Percentiles rank a stretch among this genome's conserved stretches.
Evolutionary conservation across 2,888 invertebrate genomes (phyloP).

Genomic region (Geophilus truncorum): DNA sequence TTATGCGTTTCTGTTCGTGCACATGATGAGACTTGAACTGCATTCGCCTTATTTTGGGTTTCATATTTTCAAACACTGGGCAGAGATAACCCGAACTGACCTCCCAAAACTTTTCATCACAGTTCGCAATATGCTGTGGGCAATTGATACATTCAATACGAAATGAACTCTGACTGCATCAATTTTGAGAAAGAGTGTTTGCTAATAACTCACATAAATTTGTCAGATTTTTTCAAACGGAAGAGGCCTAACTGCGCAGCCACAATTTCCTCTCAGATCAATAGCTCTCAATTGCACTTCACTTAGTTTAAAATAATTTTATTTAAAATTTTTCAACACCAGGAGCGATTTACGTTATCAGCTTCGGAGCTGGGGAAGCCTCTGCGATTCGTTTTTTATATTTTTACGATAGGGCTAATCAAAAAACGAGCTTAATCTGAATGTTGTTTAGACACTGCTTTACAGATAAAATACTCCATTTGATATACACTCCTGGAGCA

Average conservation of each 20-base stretch:
- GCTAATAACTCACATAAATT: background rate
- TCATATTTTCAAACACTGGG: no score
- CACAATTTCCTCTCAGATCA: background rate
- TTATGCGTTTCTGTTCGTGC: no score
- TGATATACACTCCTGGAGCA: background rate
- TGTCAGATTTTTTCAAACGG: background rate
- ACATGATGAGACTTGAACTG: background rate
- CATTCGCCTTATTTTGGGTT: background rate
- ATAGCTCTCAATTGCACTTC: no score
- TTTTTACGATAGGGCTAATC: background rate
- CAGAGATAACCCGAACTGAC: background rate
- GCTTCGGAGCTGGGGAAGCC: background rate
- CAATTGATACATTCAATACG: background rate
- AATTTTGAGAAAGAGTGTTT: background rate
- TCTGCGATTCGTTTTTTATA: background rate
- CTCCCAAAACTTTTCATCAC: background rate
- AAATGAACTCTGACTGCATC: background rate
- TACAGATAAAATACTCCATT: background rate
- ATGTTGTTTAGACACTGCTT: background rate
- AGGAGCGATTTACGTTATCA: background rate
- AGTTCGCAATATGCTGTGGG: no score
- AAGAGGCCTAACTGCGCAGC: background rate
- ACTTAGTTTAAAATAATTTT: background rate
- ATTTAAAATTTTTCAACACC: background rate
- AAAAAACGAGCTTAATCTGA: background rate